phyloP scores from a whole-genome alignment of 2,888 invertebrate genomes.

The Myathropa florea region DNA sequence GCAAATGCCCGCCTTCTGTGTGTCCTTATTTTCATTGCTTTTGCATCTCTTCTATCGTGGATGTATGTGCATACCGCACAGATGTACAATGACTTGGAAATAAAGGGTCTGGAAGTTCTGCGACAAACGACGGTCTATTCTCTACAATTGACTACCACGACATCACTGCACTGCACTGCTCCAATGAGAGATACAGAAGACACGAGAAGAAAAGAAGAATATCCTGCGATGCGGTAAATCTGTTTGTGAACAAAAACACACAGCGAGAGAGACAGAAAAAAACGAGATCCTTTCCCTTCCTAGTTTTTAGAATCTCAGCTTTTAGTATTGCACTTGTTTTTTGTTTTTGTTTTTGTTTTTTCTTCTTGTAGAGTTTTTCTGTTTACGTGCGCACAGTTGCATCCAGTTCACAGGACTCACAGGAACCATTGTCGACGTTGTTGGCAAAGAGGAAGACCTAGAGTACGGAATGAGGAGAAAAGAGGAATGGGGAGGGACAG shows the following conservation, averaged over 20 bases:
- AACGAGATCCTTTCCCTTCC: constrained; percentile 59
- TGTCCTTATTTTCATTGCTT: constrained; percentile 33
- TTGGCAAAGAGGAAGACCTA: constrained; percentile 20
- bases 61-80: constrained; percentile 31
- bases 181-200: constrained; percentile 38
- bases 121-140: constrained; percentile 66
- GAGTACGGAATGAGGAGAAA: neutral
- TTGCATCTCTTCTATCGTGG: constrained; percentile 19
- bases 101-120: constrained; percentile 69
- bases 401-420: constrained; percentile 60
- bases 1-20: neutral
- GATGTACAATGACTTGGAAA: constrained; percentile 67
- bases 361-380: neutral
- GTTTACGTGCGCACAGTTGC: constrained; percentile 37
- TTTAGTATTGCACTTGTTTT: constrained; percentile 49
- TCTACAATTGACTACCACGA: constrained; percentile 60
- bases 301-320: constrained; percentile 51
- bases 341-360: neutral
- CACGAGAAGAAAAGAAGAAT: constrained; percentile 60
- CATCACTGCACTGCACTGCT: constrained; percentile 53
- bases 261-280: constrained; percentile 1
- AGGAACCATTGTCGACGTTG: constrained; percentile 46
- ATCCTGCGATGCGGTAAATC: constrained; percentile 70
- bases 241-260: constrained; percentile 55
- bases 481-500: neutral